These are phyloP conservation scores for Olivierus martensii DNA, from an alignment of 1,140 invertebrate species.

Conservation along the genomic window DNA sequence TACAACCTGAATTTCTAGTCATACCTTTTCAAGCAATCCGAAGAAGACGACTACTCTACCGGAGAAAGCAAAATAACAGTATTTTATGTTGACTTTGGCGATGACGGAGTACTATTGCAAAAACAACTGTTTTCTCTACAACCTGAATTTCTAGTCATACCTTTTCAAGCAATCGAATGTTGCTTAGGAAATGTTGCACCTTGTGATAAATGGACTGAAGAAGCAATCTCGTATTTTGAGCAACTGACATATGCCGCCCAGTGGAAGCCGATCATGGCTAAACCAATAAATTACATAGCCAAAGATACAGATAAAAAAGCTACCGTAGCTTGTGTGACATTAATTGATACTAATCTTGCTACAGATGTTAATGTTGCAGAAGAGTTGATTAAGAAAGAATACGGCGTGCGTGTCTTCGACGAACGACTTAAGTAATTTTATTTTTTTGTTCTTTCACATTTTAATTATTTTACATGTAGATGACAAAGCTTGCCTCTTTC, in stretches of 20 bases:
- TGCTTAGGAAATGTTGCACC: conserved; percentile 53
- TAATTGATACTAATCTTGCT: conserved; percentile 26
- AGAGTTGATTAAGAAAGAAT: conserved; percentile 24
- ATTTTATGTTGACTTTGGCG: conserved; percentile 68
- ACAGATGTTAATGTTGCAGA: conserved; percentile 24
- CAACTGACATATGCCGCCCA: conserved; percentile 47
- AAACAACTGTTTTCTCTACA: conserved; percentile 49
- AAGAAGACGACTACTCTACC: conserved; percentile 17
- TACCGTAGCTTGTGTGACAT: conserved; percentile 24
- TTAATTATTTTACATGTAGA: too few relatives aligned
- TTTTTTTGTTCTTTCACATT: too few relatives aligned
- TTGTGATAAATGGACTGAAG: conserved; percentile 40
- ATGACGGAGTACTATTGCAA: conserved; percentile 45
- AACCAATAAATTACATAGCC: conserved; percentile 48
- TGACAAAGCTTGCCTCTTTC: too few relatives aligned
- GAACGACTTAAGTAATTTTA: too few relatives aligned
- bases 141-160: conserved; percentile 53
- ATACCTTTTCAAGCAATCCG: conserved; percentile 59
- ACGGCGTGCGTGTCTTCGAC: conserved; percentile 1
- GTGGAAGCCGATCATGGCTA: conserved; percentile 50
- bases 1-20: conserved; percentile 54
- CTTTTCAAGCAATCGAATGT: conserved; percentile 65
- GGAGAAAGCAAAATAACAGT: conserved; percentile 43
- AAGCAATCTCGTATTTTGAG: conserved; percentile 53
- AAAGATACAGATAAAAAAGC: conserved; percentile 13